Evolutionary conservation across 2,797 vertebrate species (phyloP).

Genomic region (Gadopsis bispinosus): DNA sequence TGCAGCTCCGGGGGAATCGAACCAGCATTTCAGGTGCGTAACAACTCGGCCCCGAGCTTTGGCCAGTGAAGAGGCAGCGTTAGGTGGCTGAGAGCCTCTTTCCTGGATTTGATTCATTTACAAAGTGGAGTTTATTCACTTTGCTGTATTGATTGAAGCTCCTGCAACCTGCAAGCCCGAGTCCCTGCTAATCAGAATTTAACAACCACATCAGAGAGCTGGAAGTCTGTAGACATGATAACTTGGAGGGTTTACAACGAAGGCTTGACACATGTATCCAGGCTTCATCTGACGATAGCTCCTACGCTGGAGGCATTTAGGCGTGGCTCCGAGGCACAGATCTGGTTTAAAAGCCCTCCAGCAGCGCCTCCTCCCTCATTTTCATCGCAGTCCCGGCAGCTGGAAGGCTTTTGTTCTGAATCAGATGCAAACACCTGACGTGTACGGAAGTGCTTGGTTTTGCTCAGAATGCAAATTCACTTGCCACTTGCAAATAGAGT

Average conservation of each 20-base stretch:
- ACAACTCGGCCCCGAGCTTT: neutral
- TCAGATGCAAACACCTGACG: slow-evolving; percentile 24
- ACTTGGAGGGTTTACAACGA: neutral
- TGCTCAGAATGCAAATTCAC: slow-evolving; percentile 8
- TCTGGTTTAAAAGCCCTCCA: slow-evolving; percentile 10
- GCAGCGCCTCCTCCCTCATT: slow-evolving; percentile 7
- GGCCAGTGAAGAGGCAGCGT: neutral
- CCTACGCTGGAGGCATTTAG: neutral
- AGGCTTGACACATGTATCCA: neutral
- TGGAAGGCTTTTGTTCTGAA: slow-evolving; percentile 32
- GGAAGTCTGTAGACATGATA: neutral
- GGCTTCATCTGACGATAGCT: neutral
- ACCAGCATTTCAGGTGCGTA: neutral
- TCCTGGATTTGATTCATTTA: slow-evolving; percentile 16
- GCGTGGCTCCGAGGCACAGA: neutral
- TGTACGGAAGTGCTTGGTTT: slow-evolving; percentile 12
- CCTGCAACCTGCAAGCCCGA: neutral
- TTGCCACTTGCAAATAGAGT: too few relatives aligned
- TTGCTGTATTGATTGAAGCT: slow-evolving; percentile 35
- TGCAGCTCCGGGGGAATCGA: neutral
- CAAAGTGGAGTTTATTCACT: slow-evolving; percentile 36
- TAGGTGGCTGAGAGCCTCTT: neutral
- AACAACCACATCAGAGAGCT: neutral
- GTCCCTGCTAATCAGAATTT: neutral
- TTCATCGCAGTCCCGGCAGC: slow-evolving; percentile 23